phyloP scores from a whole-genome alignment of 37 sponge, comb jelly and placozoan genomes.

The Tethya wilhelma region DNA sequence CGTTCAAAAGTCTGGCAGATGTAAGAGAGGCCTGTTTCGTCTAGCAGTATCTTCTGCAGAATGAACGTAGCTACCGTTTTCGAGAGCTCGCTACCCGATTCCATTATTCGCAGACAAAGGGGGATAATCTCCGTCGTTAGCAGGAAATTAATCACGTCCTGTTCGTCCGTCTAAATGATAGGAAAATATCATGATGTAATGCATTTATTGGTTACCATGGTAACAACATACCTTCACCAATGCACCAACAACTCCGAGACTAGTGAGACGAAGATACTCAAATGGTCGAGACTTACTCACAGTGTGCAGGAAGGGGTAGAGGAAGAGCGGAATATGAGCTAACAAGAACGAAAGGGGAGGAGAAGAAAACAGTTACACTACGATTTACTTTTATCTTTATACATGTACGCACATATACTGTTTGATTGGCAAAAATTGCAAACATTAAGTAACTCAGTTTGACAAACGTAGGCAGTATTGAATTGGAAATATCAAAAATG shows the following conservation, averaged over 20 bases:
- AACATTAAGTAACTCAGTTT: no score
- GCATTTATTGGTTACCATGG: neutral
- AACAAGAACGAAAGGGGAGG: no score
- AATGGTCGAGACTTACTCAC: constrained; percentile 91
- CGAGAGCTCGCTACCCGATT: constrained; percentile 94
- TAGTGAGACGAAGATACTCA: constrained; percentile 95
- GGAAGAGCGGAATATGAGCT: constrained; percentile 95
- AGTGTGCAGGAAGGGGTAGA: constrained; percentile 97
- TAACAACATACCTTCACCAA: constrained; percentile 82
- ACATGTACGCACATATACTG: no score
- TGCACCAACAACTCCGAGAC: constrained; percentile 98
- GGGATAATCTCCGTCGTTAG: constrained; percentile 98
- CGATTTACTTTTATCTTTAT: neutral
- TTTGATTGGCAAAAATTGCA: no score
- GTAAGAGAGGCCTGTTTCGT: constrained; percentile 95
- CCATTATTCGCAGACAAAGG: constrained; percentile 96
- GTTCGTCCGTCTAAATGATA: constrained; percentile 87
- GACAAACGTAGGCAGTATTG: no score
- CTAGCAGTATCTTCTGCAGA: constrained; percentile 96
- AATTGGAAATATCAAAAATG: no score
- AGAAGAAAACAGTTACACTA: neutral
- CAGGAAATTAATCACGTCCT: constrained; percentile 95
- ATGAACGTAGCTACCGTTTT: constrained; percentile 99
- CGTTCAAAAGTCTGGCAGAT: constrained; percentile 98
- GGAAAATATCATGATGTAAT: neutral